Evolutionary conservation across 2,888 invertebrate species (phyloP).

Genomic region (Dichetophora obliterata): DNA sequence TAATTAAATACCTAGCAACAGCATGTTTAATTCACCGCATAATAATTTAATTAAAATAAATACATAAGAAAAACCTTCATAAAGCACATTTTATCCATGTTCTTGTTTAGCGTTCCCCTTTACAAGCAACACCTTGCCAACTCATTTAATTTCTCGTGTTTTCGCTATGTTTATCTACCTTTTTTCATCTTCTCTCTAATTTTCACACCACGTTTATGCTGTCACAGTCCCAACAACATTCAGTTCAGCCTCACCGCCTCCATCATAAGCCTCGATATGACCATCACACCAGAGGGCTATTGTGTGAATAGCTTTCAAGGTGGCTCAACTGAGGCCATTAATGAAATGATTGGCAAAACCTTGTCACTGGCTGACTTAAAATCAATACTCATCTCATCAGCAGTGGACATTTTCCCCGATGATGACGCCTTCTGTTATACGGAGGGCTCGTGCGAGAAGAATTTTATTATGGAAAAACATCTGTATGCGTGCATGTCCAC

Average conservation of each 20-base stretch:
- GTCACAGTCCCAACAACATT: conserved; percentile 62
- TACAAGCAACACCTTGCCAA: not conserved
- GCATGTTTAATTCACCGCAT: no score
- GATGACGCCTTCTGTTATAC: conserved; percentile 82
- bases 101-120: not conserved
- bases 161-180: not conserved
- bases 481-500: conserved; percentile 84
- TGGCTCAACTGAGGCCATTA: conserved; percentile 64
- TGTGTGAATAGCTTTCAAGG: conserved; percentile 68
- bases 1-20: no score
- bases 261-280: conserved; percentile 73
- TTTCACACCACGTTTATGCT: not conserved
- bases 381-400: conserved; percentile 72
- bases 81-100: not conserved
- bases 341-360: conserved; percentile 64
- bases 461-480: conserved; percentile 81
- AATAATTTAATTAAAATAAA: no score
- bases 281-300: conserved; percentile 69
- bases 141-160: not conserved
- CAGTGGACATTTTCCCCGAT: conserved; percentile 87
- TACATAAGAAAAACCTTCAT: no score
- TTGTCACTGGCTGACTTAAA: conserved; percentile 62
- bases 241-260: conserved; percentile 73
- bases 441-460: conserved; percentile 78
- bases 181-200: not conserved